Percentiles rank a stretch among this genome's conserved stretches.
phyloP scores from a whole-genome alignment of 1,140 invertebrate genomes.

The Drosophila sucinea region DNA sequence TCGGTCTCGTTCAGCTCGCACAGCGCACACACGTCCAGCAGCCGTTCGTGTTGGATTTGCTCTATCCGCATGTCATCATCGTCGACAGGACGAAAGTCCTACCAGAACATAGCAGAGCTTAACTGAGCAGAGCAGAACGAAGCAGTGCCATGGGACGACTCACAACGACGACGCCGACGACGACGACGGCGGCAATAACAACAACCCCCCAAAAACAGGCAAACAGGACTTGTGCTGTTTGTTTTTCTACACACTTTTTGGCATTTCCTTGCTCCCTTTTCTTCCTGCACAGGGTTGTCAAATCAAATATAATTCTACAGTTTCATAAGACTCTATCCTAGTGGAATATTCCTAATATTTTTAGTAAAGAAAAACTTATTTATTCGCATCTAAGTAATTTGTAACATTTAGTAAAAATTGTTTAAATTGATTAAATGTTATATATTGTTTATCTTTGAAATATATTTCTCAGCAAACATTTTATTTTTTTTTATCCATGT shows the following conservation, averaged over 20 bases:
- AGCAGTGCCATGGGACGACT: slow-evolving; percentile 10
- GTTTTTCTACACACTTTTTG: slow-evolving; percentile 38
- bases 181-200: slow-evolving; percentile 23
- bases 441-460: no score
- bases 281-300: not conserved
- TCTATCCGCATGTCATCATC: slow-evolving; percentile 50
- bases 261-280: slow-evolving; percentile 7
- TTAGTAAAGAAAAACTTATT: no score
- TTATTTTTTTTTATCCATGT: no score
- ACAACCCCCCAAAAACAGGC: slow-evolving; percentile 21
- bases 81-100: slow-evolving; percentile 21
- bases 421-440: no score
- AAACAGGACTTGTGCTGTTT: slow-evolving; percentile 31
- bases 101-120: slow-evolving; percentile 24
- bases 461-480: no score
- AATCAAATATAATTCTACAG: not conserved
- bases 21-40: slow-evolving; percentile 67
- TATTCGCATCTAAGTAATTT: no score
- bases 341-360: no score
- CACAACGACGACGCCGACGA: not conserved
- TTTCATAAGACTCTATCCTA: no score
- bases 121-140: not conserved
- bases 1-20: slow-evolving; percentile 34
- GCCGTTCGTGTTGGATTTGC: slow-evolving; percentile 66
- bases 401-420: no score